These are phyloP conservation scores for Trachelus tabidus DNA, from an alignment of 2,888 invertebrate species.

Conservation along the genomic window DNA sequence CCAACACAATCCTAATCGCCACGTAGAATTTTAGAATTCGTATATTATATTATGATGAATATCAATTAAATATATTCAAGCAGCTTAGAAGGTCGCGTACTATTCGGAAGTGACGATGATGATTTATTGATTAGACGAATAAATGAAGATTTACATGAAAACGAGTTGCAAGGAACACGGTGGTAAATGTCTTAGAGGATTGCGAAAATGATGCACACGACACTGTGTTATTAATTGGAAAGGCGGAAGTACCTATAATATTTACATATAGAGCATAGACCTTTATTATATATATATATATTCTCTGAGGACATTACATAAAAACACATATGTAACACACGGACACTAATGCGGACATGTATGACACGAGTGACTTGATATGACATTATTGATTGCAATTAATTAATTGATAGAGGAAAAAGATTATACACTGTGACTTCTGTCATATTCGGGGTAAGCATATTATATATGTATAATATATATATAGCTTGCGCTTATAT, in stretches of 20 bases:
- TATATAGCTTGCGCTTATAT: conserved; percentile 51
- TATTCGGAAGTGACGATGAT: conserved; percentile 42
- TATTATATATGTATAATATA: conserved; percentile 52
- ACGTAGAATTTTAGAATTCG: conserved; percentile 51
- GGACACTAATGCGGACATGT: neutral
- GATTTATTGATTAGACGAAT: neutral
- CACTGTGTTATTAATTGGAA: neutral
- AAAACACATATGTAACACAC: neutral
- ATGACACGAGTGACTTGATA: neutral
- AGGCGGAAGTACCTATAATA: neutral
- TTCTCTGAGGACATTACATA: neutral
- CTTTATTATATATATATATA: neutral
- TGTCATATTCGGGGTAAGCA: conserved; percentile 23
- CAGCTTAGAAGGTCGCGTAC: conserved; percentile 36
- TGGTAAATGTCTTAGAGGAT: neutral
- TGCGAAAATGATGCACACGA: neutral
- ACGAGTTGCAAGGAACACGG: neutral
- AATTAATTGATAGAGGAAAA: conserved; percentile 12
- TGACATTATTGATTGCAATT: neutral
- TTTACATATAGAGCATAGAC: neutral
- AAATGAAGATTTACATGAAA: neutral
- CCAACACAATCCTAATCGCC: conserved; percentile 2
- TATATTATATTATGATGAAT: conserved; percentile 46
- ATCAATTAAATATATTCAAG: conserved; percentile 33
- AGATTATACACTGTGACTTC: conserved; percentile 10